Evolutionary conservation across 1,140 invertebrate species (phyloP), one percentile per base, ranked within the genome.

Genomic region (Musca domestica): DNA sequence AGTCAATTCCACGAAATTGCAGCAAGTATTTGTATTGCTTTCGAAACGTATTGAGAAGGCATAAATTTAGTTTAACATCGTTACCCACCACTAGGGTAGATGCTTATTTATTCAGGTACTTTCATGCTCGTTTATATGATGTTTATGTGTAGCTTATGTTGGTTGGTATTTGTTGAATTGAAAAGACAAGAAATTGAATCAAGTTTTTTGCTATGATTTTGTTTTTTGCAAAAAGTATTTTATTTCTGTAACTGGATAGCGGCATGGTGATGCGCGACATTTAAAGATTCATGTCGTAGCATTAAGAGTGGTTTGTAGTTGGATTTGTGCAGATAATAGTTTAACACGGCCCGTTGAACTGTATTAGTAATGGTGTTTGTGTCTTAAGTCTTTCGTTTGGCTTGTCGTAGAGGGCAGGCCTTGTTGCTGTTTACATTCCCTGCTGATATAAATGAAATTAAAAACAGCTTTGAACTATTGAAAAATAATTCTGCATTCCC

Each of bases 251-350:
- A 61, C 56, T 61, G 34, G 34, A 61, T 61, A 61, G 41, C 56
- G 56, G 56, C n/a, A 61, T 61, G 41, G 34, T 61, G 56, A 61
- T 61, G 56, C 17, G 25, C 56, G 56, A 61, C 56, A 61, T 61
- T 61, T 61, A 61, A 17, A 61, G 56, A 61, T 41, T 34, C 34
- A 41, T 41, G 34, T 10, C 12, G 34, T 41, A 41, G 34, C 34
- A 41, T 41, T 9, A 41, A 41, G 34, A 9, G 34, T 41, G 34
- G 2, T 41, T 41, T 41, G 12, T 7, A 41, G 4, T 41, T 5
- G 34, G 2, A 41, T 2, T 41, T 5, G 34, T 41, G 12, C 34
- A 41, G 34, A 41, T 41, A 5, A 10, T 41, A 41, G 10, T 41
- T 41, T 41, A 10, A 41, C 34, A 41, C 34, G 34, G 34, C 34